Evolutionary conservation across 2,113 vertebrate genomes (phyloP).

Genomic region (Amazona vittata): DNA sequence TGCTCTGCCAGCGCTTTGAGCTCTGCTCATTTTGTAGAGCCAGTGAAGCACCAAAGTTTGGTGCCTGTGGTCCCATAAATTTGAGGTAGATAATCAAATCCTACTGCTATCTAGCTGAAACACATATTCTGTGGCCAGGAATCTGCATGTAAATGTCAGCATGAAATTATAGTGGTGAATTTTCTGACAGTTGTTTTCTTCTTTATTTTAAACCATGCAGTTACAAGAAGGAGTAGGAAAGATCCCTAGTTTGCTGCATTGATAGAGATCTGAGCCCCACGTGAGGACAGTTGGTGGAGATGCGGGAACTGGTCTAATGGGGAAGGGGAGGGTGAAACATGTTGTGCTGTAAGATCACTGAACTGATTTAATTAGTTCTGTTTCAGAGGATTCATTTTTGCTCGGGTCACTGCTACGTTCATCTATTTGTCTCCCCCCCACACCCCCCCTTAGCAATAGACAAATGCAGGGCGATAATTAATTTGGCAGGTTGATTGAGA

Average conservation of each 20-base stretch:
- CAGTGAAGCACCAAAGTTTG: not conserved
- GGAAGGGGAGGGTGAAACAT: not conserved
- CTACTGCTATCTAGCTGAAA: not conserved
- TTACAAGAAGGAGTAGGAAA: not conserved
- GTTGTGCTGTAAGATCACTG: constrained; percentile 3
- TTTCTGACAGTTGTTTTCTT: not conserved
- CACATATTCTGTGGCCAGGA: not conserved
- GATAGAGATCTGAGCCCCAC: not conserved
- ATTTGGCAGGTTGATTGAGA: constrained; percentile 68
- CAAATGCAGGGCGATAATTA: constrained; percentile 63
- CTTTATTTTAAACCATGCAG: not conserved
- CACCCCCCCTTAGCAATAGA: not conserved
- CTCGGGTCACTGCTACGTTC: constrained; percentile 32
- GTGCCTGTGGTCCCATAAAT: not conserved
- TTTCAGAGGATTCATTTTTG: constrained; percentile 45
- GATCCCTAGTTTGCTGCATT: not conserved
- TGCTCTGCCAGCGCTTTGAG: not conserved
- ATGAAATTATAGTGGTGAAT: not conserved
- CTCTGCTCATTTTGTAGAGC: not conserved
- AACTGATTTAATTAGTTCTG: constrained; percentile 54
- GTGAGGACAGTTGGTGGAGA: not conserved
- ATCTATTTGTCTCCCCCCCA: not conserved
- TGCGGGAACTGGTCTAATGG: not conserved
- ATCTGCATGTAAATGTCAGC: not conserved
- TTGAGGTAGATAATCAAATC: not conserved